phyloP scores from a whole-genome alignment of 2,797 vertebrate genomes.

The Gymnopithys bicolor region DNA sequence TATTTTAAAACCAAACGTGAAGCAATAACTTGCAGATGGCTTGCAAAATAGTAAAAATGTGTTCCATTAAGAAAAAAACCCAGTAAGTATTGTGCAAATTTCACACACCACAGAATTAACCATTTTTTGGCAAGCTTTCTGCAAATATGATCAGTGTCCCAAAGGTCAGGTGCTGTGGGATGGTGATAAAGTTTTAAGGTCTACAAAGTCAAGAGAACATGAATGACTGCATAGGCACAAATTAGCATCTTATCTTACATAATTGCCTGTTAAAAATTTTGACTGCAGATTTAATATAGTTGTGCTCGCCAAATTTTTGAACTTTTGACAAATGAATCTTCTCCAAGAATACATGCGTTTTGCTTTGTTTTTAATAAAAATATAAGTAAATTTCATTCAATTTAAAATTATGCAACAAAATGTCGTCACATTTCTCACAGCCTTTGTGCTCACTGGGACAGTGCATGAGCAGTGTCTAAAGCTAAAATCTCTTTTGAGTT shows the following conservation, averaged over 20 bases:
- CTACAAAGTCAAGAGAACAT: neutral
- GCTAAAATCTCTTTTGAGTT: neutral
- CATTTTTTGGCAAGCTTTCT: neutral
- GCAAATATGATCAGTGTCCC: neutral
- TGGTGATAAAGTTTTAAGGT: neutral
- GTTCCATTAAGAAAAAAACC: slow-evolving; percentile 28
- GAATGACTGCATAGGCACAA: neutral
- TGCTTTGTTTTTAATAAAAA: slow-evolving; percentile 6
- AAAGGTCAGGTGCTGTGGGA: neutral
- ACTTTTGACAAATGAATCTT: neutral
- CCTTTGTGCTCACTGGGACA: neutral
- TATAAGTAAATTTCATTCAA: slow-evolving; percentile 13
- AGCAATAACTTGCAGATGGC: neutral
- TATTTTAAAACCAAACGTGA: slow-evolving; percentile 55
- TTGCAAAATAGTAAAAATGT: slow-evolving; percentile 50
- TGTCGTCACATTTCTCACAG: neutral
- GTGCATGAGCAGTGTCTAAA: neutral
- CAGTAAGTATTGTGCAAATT: neutral
- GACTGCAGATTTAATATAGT: neutral
- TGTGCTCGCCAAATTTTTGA: neutral
- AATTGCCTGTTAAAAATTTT: neutral
- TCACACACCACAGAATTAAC: neutral
- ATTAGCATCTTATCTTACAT: neutral
- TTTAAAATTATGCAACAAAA: slow-evolving; percentile 26
- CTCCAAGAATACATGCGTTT: neutral